Percentiles rank a stretch among this genome's conserved stretches.
These are phyloP conservation scores for Plebejus anna DNA, from an alignment of 2,888 invertebrate genomes.

Conservation along the genomic window DNA sequence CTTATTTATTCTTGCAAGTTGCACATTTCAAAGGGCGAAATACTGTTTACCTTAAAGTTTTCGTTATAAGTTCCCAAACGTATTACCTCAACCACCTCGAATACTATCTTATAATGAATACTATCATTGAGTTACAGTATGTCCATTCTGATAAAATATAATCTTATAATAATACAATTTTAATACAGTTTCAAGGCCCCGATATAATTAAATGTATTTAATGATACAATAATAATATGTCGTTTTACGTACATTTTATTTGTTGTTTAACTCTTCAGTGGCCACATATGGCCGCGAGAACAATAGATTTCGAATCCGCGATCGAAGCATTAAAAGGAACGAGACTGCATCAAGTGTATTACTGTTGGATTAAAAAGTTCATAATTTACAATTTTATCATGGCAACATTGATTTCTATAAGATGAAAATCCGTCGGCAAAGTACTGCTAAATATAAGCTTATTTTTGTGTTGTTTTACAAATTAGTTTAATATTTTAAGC, in stretches of 20 bases:
- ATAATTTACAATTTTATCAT: not conserved
- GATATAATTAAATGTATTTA: not conserved
- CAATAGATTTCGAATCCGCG: too few species aligned
- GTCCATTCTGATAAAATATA: not conserved
- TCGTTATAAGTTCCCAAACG: not conserved
- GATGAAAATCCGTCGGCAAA: slow-evolving; percentile 7
- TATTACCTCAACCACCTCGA: slow-evolving; percentile 16
- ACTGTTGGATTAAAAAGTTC: not conserved
- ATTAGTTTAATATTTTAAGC: slow-evolving; percentile 33
- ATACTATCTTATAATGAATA: not conserved
- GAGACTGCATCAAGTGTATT: not conserved
- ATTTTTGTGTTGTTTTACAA: slow-evolving; percentile 25
- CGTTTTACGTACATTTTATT: not conserved
- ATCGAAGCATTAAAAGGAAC: not conserved
- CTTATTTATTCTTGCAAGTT: not conserved
- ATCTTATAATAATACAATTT: not conserved
- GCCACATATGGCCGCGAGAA: too few species aligned
- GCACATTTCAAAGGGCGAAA: too few species aligned
- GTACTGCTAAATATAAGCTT: slow-evolving; percentile 12
- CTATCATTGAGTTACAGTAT: slow-evolving; percentile 10
- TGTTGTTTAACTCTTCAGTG: too few species aligned
- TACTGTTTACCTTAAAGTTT: not conserved
- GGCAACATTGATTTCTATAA: slow-evolving; percentile 6
- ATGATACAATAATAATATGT: not conserved
- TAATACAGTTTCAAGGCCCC: not conserved